Evolutionary conservation across 37 sponge, comb jelly and placozoan genomes (phyloP).

Genomic region (Oscarella lobularis): DNA sequence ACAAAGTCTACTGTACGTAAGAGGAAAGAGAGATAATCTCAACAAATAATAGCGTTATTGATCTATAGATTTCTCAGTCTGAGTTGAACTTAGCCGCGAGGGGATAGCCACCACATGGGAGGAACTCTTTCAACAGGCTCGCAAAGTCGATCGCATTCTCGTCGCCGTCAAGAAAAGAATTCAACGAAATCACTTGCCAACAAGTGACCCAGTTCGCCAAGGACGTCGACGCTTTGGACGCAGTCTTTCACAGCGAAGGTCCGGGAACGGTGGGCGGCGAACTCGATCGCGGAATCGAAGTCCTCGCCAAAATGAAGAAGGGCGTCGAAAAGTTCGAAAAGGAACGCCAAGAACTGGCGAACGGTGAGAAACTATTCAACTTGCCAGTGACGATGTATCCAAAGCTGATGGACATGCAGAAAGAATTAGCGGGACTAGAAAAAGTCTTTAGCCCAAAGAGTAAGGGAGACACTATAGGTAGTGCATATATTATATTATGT

Average conservation of each 20-base stretch:
- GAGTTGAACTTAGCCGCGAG: too few species aligned
- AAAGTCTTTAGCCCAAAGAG: conserved; percentile 70
- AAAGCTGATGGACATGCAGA: conserved; percentile 74
- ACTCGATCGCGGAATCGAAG: conserved; percentile 71
- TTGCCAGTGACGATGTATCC: conserved; percentile 84
- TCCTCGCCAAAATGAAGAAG: not conserved
- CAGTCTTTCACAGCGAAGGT: conserved; percentile 69
- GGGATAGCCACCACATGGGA: conserved; percentile 51
- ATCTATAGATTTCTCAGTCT: too few species aligned
- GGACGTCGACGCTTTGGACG: conserved; percentile 44
- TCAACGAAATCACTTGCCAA: conserved; percentile 84
- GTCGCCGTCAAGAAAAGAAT: conserved; percentile 91
- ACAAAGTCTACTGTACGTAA: too few species aligned
- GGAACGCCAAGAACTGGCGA: conserved; percentile 80
- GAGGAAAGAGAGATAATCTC: too few species aligned
- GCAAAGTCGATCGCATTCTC: conserved; percentile 61
- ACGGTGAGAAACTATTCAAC: conserved; percentile 98
- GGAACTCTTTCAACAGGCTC: conserved; percentile 49
- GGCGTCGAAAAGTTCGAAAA: conserved; percentile 51
- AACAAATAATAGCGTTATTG: too few species aligned
- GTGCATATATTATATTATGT: too few species aligned
- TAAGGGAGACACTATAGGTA: too few species aligned
- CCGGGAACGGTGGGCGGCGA: conserved; percentile 83
- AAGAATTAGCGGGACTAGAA: conserved; percentile 52
- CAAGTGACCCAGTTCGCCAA: conserved; percentile 65